Evolutionary conservation across 2,113 vertebrate species (phyloP), one percentile per base, ranked within the genome.

Genomic region (Podiceps cristatus): DNA sequence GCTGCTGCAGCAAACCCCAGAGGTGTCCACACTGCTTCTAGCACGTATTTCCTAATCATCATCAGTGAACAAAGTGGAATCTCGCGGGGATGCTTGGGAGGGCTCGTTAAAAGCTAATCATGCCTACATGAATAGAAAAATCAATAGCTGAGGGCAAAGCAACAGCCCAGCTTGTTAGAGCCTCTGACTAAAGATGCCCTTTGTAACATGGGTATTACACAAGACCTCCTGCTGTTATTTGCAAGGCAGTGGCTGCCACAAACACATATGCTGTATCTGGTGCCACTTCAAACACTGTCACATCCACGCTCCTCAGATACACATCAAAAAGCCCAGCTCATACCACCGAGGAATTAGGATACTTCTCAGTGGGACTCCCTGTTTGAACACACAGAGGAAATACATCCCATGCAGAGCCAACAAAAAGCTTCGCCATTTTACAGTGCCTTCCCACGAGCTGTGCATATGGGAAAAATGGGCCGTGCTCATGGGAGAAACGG

Each of bases 101-200:
- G 55, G 27, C 71, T 97, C 0, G 0, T 96, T 91, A 81, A 86
- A 69, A 86, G 35, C 53, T 95, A 71, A 86, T 83, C 66, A n/a
- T 10, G 8, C 2, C 35, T 59, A n/a, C 1, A 1, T 90, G 74
- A 90, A 73, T 15, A 88, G 96, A 71, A 93, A 82, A 73, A 52
- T 89, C 77, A 88, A 76, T 89, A 96, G 67, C 76, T 47, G 73
- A 73, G 91, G 92, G 81, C 66, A 95, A 68, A 90, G 59, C 6
- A 5, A 40, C 72, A 76, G 50, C 73, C 42, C 27, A 73, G 42
- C 52, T 88, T 24, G 3, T 77, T 49, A 67, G 35, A 88, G 22
- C 23, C 42, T 58, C 50, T 0, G 2, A 55, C 5, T 62, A 47
- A n/a, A 77, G 19, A 37, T 5, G 29, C 47, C 52, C 55, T 93